Evolutionary conservation across 2,113 vertebrate species (phyloP).

Genomic region (Nanger granti): DNA sequence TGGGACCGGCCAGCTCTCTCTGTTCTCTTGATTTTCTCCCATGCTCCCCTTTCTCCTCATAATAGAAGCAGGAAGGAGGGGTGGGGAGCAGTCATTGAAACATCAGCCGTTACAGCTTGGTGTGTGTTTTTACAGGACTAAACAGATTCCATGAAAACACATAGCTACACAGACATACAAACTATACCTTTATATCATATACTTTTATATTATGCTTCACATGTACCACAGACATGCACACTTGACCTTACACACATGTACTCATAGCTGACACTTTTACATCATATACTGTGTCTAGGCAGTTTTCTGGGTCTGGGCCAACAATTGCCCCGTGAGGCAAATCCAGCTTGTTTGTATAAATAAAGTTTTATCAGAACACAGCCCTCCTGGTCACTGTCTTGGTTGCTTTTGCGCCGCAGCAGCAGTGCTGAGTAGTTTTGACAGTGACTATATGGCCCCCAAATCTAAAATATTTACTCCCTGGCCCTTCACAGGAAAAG

Average conservation of each 20-base stretch:
- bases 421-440: background rate
- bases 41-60: background rate
- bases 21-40: background rate
- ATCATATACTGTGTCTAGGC: background rate
- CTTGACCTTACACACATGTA: background rate
- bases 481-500: background rate
- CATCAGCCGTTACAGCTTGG: background rate
- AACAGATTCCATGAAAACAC: background rate
- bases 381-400: background rate
- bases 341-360: background rate
- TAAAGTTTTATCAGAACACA: background rate
- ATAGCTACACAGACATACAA: background rate
- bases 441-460: too few species aligned
- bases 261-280: background rate
- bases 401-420: background rate
- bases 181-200: background rate
- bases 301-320: background rate
- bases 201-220: background rate
- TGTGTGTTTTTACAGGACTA: background rate
- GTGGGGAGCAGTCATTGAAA: background rate
- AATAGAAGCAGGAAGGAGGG: background rate
- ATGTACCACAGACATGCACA: accelerated
- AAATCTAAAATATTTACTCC: background rate
- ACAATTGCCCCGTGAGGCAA: accelerated
- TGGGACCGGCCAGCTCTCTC: background rate